Evolutionary conservation across 2,797 vertebrate species (phyloP), one percentile per base, ranked within the genome.

Genomic region (Oceanodroma leucorhoa): DNA sequence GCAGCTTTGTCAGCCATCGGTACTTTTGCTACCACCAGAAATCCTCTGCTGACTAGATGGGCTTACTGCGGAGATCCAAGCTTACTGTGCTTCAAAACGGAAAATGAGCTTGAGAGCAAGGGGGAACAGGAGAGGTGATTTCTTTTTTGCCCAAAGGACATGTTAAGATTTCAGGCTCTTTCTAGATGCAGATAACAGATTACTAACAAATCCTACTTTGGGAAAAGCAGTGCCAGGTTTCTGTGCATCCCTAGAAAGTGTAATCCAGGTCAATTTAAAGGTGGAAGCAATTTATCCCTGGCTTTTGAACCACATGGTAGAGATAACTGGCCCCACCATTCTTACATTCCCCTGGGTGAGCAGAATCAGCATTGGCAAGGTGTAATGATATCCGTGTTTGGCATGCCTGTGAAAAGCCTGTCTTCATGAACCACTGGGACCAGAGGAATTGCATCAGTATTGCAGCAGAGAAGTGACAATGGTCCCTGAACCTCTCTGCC

Each of bases 381-480:
- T 50, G n/a, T 24, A 15, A 24, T 6, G 41, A 4, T 34, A 11
- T 3, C 8, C 0, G 1, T 27, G 45, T 65, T 61, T 55, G 0
- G 0, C 29, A 19, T 0, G 3, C 14, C 24, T 51, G 23, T 40
- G 72, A 19, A 29, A 26, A 58, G 14, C 50, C 17, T 43, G 36
- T 20, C 24, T 58, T 75, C 7, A 0, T 10, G 32, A 65, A n/a
- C 51, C n/a, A 3, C 48, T 27, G 21, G 26, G 11, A 60, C 29
- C 8, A 30, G 26, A 40, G 70, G 38, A 48, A 14, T 8, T 13
- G 17, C 40, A 45, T 64, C 62, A 14, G 8, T 46, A 32, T 46
- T 58, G 21, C 24, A 38, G 43, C 26, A 61, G 57, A n/a, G 72
- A n/a, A 50, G 24, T 14, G 24, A 3, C 9, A 3, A 1, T 14